Conservation (phyloP, 1,140 invertebrate genomes). For the Lasaia peninsularis region DNA sequence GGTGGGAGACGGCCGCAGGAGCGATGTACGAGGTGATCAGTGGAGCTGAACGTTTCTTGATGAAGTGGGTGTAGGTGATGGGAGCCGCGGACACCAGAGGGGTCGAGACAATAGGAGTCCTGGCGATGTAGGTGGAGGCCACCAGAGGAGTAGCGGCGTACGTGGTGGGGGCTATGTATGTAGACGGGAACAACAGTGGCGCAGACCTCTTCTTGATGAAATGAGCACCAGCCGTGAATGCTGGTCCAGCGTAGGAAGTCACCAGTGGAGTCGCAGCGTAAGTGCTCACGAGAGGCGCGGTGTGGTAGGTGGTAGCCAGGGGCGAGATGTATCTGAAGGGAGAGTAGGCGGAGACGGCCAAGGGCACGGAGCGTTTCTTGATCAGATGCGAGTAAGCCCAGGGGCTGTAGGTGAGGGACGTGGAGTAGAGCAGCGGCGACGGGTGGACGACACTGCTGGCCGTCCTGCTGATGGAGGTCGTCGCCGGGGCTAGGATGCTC, state of each 20-base stretch:
- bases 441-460: conserved; percentile 66
- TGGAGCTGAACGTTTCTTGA: conserved; percentile 58
- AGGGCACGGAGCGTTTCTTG: conserved; percentile 50
- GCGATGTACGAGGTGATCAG: conserved; percentile 29
- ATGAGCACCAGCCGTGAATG: conserved; percentile 35
- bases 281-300: conserved; percentile 33
- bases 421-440: conserved; percentile 43
- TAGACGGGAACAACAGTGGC: conserved; percentile 26
- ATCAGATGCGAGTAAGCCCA: conserved; percentile 41
- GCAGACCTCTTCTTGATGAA: conserved; percentile 53
- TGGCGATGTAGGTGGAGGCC: conserved; percentile 35
- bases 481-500: conserved; percentile 43
- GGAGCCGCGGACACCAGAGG: conserved; percentile 28
- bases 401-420: conserved; percentile 30
- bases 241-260: conserved; percentile 21
- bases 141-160: conserved; percentile 37
- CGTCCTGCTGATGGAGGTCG: conserved; percentile 51
- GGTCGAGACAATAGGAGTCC: conserved; percentile 30
- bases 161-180: conserved; percentile 31
- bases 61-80: conserved; percentile 45
- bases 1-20: conserved; percentile 43
- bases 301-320: conserved; percentile 34
- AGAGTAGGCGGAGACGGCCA: conserved; percentile 28
- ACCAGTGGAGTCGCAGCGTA: conserved; percentile 24
- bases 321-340: conserved; percentile 28